Percentiles rank a stretch among this genome's conserved stretches.
Evolutionary conservation across 2,797 vertebrate species (phyloP).

Genomic region (Muraenolepis orangiensis): DNA sequence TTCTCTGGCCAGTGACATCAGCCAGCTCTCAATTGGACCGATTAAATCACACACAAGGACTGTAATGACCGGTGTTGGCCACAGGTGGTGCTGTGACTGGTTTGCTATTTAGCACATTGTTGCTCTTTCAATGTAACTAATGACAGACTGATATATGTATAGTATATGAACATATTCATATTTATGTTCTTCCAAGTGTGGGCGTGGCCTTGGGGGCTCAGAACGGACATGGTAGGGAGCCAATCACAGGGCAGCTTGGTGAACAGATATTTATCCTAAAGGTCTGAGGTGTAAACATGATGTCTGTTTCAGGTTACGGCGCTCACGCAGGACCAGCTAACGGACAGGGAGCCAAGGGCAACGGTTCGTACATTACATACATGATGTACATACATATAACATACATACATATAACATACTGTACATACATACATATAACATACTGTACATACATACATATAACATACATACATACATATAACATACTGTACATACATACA

Average conservation of each 20-base stretch:
- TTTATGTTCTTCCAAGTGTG: constrained; percentile 42
- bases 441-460: no score
- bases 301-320: background rate
- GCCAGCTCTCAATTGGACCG: background rate
- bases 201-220: constrained; percentile 43
- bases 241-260: constrained; percentile 58
- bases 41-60: background rate
- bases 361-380: constrained; percentile 18
- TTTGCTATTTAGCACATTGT: background rate
- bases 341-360: constrained; percentile 47
- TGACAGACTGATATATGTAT: background rate
- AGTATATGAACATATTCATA: no score
- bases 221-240: constrained; percentile 44
- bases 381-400: background rate
- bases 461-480: background rate
- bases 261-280: background rate
- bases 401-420: no score
- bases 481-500: no score
- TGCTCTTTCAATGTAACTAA: background rate
- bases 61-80: background rate
- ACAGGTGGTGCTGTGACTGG: background rate
- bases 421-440: no score
- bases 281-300: no score
- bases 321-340: no score
- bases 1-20: background rate